phyloP scores from a whole-genome alignment of 1,140 invertebrate species.

The Oryctes rhinoceros region DNA sequence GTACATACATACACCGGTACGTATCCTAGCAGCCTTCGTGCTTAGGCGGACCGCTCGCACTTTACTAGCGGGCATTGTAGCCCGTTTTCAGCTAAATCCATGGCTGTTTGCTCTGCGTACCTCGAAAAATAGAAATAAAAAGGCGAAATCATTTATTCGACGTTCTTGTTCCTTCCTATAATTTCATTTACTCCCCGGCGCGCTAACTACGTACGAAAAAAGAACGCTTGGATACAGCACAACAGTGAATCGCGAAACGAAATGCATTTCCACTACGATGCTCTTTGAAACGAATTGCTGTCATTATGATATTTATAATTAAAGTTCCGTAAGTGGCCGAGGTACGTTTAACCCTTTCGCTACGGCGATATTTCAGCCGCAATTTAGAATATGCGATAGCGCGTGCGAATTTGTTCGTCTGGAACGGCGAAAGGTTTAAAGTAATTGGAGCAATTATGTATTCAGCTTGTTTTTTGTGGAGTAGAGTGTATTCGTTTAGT shows the following conservation, averaged over 20 bases:
- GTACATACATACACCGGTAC: background rate
- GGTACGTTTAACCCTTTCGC: background rate
- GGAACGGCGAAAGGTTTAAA: too few relatives aligned
- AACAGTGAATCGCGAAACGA: background rate
- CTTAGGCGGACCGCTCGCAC: background rate
- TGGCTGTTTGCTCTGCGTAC: slow-evolving; percentile 1
- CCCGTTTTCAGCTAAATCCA: background rate
- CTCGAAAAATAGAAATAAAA: slow-evolving; percentile 6
- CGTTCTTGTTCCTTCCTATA: background rate
- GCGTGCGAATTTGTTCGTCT: too few relatives aligned
- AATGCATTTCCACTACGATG: background rate
- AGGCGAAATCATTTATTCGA: slow-evolving; percentile 2
- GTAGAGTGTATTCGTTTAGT: too few relatives aligned
- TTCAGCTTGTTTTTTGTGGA: too few relatives aligned
- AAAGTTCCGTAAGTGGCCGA: background rate
- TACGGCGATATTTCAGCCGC: too few relatives aligned
- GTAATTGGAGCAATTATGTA: too few relatives aligned
- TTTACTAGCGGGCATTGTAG: background rate
- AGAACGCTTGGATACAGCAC: background rate
- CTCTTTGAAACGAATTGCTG: background rate
- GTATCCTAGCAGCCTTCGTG: background rate
- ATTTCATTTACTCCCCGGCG: slow-evolving; percentile 12
- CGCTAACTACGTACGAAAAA: background rate
- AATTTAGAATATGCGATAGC: too few relatives aligned
- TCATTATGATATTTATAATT: slow-evolving; percentile 18